Evolutionary conservation across 2,113 vertebrate genomes (phyloP), one percentile per base, ranked within the genome.

Genomic region (Synodontis membranacea): DNA sequence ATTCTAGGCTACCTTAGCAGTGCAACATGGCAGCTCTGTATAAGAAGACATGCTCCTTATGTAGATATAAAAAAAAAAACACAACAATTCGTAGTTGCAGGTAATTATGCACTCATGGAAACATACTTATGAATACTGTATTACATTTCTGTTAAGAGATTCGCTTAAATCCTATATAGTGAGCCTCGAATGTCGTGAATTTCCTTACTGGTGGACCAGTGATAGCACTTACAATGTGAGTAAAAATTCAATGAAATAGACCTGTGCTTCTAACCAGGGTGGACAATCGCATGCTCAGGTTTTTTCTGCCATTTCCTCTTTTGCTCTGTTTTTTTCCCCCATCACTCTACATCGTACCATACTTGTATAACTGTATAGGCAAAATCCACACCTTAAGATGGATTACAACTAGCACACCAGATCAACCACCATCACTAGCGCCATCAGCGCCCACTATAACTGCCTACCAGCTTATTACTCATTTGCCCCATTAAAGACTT

Each of bases 401-500:
- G 34, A 70, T 70, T 74, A 28, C 6, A 28, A 14, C 4, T 76
- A n/a, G 28, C 12, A 7, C 48, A 79, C 28, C 28, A 31, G 14
- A 48, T 50, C 28, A 19, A 31, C 74, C 28, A 76, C 34, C 31
- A 52, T 17, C n/a, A n/a, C n/a, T n/a, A n/a, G n/a, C n/a, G n/a
- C n/a, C n/a, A n/a, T n/a, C n/a, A 50, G 44, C 46, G 31, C 17
- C 50, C 5, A 14, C 9, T 37, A 56, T 79, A 34, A 79, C 37
- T 25, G 4, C 9, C 28, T 46, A 46, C 84, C 12, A 44, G 54
- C 31, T 89, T 86, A 86, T 89, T 85, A 85, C 54, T 79, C 74
- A 74, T 12, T 84, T 62, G 39, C 80, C 80, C 64, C 74, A n/a
- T 84, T 70, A 21, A 66, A 44, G 60, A 44, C 68, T 64, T 86